Base-by-base conservation (phyloP, 2,113 vertebrate species). In the Eretmochelys imbricata region DNA sequence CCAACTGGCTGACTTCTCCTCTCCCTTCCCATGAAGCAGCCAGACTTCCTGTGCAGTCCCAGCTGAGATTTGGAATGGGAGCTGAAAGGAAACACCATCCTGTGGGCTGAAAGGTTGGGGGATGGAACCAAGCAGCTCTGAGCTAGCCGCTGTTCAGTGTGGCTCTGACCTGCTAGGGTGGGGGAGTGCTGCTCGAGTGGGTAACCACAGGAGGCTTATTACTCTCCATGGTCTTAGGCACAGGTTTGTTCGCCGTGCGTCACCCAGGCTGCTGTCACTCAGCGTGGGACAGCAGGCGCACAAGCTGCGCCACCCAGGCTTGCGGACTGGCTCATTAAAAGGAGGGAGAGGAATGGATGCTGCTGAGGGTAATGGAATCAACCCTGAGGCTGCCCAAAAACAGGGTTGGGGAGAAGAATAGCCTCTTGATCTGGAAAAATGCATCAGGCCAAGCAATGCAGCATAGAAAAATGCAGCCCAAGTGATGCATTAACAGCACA, bases 321-420 rank as follows among this genome's bases (percentile, higher is more conserved):
- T 35, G 62, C 6, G 16, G 31, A 35, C 62, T 17, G 3, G 16
- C 31, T 69, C 62, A 19, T n/a, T n/a, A 69, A 69, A 69, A 69
- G 62, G 62, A 14, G 29, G 59, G 59, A 31, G 27, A 7, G 6
- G 16, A 31, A 7, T 65, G 31, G 62, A 69, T 69, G 65, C 65
- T 10, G n/a, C 65, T 9, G 35, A 38, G 17, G 35, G 20, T 20
- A 19, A 38, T 69, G 65, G 17, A 69, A 38, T 22, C 35, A 38
- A 9, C 8, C n/a, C 65, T 22, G 35, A 69, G 17, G 35, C 19
- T 69, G 65, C 65, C 35, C 35, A 10, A n/a, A 35, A 31, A 65
- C 2, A 7, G 2, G 8, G 5, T 6, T 35, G 10, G 4, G 8
- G 35, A 19, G 7, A 35, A 20, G 8, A 69, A 69, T 22, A 19